These are phyloP conservation scores for Chelonus formosanus DNA, from an alignment of 2,888 invertebrate species.

Conservation along the genomic window DNA sequence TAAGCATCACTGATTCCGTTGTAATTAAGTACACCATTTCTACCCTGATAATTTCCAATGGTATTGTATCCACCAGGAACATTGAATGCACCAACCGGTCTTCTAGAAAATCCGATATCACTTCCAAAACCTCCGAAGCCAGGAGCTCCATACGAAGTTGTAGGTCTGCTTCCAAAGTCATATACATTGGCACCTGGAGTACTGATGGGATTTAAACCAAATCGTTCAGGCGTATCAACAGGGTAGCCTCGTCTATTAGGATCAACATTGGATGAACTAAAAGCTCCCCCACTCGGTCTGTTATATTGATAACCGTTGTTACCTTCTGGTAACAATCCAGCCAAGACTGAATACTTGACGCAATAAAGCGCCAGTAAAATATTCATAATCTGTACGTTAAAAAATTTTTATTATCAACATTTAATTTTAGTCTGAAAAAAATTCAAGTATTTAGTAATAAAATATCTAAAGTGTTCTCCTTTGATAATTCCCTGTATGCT, in stretches of 20 bases:
- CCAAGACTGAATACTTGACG: constrained; percentile 48
- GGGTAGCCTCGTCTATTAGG: constrained; percentile 36
- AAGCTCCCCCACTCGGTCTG: constrained; percentile 49
- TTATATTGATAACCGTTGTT: constrained; percentile 57
- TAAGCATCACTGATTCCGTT: constrained; percentile 25
- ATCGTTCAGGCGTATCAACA: constrained; percentile 35
- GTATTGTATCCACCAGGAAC: constrained; percentile 22
- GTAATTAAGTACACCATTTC: constrained; percentile 22
- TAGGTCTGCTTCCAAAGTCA: constrained; percentile 37
- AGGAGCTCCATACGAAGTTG: constrained; percentile 44
- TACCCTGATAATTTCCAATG: constrained; percentile 24
- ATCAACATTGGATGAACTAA: constrained; percentile 26
- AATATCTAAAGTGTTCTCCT: too few species aligned
- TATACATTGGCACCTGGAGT: constrained; percentile 37
- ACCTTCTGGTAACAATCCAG: constrained; percentile 53
- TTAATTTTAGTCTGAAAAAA: too few species aligned
- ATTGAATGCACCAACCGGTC: constrained; percentile 30
- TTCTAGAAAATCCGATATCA: constrained; percentile 34
- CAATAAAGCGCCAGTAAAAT: constrained; percentile 51
- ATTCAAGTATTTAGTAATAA: too few species aligned
- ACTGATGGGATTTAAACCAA: constrained; percentile 35
- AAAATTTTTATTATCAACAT: constrained; percentile 5
- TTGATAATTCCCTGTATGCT: too few species aligned
- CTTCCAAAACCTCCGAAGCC: constrained; percentile 42
- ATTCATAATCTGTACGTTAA: constrained; percentile 47